phyloP scores from a whole-genome alignment of 2,113 vertebrate genomes.

The Paedocypris sp. region DNA sequence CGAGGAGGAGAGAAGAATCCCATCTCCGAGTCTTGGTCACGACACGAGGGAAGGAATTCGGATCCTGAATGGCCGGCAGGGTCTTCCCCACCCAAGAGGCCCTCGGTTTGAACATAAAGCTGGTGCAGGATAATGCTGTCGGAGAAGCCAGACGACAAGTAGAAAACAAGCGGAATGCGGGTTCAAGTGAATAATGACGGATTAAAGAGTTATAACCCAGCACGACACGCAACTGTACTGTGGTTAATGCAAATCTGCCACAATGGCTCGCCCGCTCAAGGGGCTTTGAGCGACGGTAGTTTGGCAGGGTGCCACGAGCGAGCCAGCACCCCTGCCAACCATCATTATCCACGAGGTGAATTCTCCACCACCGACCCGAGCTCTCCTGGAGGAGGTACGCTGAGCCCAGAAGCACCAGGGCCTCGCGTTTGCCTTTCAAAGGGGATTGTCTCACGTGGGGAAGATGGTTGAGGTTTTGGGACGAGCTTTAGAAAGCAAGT shows the following conservation, averaged over 20 bases:
- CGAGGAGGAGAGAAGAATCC: constrained; percentile 36
- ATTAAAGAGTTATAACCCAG: constrained; percentile 61
- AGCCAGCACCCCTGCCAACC: constrained; percentile 64
- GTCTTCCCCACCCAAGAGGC: too few species aligned
- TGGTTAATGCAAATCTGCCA: constrained; percentile 62
- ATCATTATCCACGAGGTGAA: constrained; percentile 65
- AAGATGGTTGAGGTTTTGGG: constrained; percentile 36
- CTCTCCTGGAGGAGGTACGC: constrained; percentile 37
- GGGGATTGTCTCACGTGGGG: constrained; percentile 35
- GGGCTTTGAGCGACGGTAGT: constrained; percentile 62
- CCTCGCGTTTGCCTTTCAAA: constrained; percentile 39
- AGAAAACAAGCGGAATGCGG: constrained; percentile 27
- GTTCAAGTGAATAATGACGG: constrained; percentile 56
- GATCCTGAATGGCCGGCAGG: constrained; percentile 38
- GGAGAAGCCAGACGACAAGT: constrained; percentile 38
- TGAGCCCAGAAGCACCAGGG: constrained; percentile 35
- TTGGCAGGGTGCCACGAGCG: constrained; percentile 51
- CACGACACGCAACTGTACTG: constrained; percentile 48
- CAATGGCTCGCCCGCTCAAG: constrained; percentile 45
- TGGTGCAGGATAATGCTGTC: constrained; percentile 16
- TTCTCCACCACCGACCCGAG: constrained; percentile 53
- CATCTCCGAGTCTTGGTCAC: constrained; percentile 39
- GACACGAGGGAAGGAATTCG: constrained; percentile 30
- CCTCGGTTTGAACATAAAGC: too few species aligned
- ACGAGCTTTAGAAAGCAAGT: constrained; percentile 31